Percentiles rank a stretch among this genome's conserved stretches.
These are phyloP conservation scores for Zhengitettix transpicula DNA, from an alignment of 2,888 invertebrate genomes.

Conservation along the genomic window DNA sequence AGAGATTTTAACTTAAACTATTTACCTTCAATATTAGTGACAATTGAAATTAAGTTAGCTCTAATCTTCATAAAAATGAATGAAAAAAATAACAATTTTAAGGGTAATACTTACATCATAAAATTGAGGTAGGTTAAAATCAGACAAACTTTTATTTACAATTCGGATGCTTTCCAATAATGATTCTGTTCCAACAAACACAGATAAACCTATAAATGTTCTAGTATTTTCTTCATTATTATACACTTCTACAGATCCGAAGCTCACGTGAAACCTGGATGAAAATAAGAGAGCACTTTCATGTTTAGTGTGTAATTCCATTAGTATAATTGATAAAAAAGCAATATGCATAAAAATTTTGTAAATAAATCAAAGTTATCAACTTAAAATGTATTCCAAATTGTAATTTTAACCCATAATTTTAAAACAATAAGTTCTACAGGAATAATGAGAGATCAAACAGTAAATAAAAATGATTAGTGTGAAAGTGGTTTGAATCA, in stretches of 20 bases:
- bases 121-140: conserved; percentile 59
- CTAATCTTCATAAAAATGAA: too few species aligned
- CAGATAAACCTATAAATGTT: conserved; percentile 62
- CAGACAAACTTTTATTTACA: conserved; percentile 49
- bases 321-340: background rate
- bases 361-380: too few species aligned
- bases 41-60: too few species aligned
- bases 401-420: too few species aligned
- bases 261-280: conserved; percentile 40
- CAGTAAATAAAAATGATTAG: too few species aligned
- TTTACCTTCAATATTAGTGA: too few species aligned
- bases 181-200: conserved; percentile 36
- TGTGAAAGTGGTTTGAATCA: too few species aligned
- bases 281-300: background rate
- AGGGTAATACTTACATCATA: conserved; percentile 46
- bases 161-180: conserved; percentile 38
- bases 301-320: background rate
- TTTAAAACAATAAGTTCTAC: too few species aligned
- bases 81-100: too few species aligned
- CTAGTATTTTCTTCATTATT: conserved; percentile 72
- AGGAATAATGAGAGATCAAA: too few species aligned
- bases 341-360: background rate
- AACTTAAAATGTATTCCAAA: too few species aligned
- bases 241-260: conserved; percentile 49
- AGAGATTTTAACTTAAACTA: too few species aligned